Conservation (phyloP, 2,113 vertebrate genomes). For the Crotalus viridis region DNA sequence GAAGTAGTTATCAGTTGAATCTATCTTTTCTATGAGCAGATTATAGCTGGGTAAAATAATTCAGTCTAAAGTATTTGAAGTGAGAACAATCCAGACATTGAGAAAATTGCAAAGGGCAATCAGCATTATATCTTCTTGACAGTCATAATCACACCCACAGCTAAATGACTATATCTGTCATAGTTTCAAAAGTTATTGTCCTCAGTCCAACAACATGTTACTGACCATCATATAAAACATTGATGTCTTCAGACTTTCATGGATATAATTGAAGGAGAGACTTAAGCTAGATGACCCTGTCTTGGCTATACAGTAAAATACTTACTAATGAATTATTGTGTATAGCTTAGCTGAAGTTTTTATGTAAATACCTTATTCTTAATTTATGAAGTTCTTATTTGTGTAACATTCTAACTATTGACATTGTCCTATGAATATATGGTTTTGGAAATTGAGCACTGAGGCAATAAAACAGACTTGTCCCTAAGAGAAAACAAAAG, state of each 20-base stretch:
- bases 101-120: neutral
- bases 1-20: neutral
- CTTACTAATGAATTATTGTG: slow-evolving; percentile 62
- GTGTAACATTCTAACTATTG: slow-evolving; percentile 62
- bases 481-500: slow-evolving; percentile 45
- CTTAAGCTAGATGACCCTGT: slow-evolving; percentile 43
- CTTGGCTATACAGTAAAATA: slow-evolving; percentile 47
- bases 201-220: slow-evolving; percentile 25
- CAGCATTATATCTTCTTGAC: neutral
- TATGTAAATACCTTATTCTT: slow-evolving; percentile 58
- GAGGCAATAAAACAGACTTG: slow-evolving; percentile 62
- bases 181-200: slow-evolving; percentile 40
- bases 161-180: slow-evolving; percentile 23
- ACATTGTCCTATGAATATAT: slow-evolving; percentile 72
- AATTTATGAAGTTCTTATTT: slow-evolving; percentile 71
- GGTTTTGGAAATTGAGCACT: slow-evolving; percentile 59
- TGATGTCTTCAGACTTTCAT: slow-evolving; percentile 35
- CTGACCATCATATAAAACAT: neutral
- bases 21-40: neutral
- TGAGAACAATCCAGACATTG: neutral
- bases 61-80: neutral
- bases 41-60: neutral
- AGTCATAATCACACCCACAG: neutral
- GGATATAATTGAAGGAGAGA: slow-evolving; percentile 20
- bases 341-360: slow-evolving; percentile 62